phyloP scores from a whole-genome alignment of 2,797 vertebrate species.

The Caiman crocodilus region DNA sequence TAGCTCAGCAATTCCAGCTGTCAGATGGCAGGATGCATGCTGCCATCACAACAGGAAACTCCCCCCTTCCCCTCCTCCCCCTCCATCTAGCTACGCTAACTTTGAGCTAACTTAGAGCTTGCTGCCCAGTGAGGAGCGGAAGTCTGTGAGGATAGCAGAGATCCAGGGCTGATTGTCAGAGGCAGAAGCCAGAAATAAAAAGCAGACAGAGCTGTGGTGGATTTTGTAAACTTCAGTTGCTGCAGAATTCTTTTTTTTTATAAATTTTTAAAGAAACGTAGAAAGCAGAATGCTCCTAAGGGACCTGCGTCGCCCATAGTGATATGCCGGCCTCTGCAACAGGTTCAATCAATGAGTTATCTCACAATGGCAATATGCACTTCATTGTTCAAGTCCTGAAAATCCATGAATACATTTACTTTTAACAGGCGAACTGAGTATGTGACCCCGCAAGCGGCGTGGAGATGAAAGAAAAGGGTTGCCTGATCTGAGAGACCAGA shows the following conservation, averaged over 20 bases:
- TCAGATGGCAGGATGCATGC: accelerated
- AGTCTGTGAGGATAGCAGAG: accelerated
- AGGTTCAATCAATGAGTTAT: not conserved
- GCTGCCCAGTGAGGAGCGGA: accelerated
- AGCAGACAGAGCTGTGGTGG: not conserved
- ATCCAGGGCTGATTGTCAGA: not conserved
- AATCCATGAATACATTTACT: too few species aligned
- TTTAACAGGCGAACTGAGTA: too few species aligned
- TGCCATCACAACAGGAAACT: accelerated
- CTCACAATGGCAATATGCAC: not conserved
- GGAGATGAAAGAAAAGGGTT: too few species aligned
- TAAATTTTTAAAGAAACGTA: not conserved
- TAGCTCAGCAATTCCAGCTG: accelerated
- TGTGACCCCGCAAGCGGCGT: too few species aligned
- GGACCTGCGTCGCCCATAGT: accelerated
- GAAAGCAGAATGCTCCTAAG: not conserved
- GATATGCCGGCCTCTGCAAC: not conserved
- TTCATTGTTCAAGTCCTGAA: not conserved
- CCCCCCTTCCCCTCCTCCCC: too few species aligned
- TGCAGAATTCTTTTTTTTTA: not conserved
- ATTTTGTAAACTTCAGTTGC: accelerated
- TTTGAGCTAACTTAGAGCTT: not conserved
- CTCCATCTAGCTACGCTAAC: not conserved
- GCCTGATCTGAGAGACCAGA: too few species aligned
- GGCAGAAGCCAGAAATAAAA: accelerated